Evolutionary conservation across 2,797 vertebrate genomes (phyloP).

Genomic region (Rhyacichthys aspro): DNA sequence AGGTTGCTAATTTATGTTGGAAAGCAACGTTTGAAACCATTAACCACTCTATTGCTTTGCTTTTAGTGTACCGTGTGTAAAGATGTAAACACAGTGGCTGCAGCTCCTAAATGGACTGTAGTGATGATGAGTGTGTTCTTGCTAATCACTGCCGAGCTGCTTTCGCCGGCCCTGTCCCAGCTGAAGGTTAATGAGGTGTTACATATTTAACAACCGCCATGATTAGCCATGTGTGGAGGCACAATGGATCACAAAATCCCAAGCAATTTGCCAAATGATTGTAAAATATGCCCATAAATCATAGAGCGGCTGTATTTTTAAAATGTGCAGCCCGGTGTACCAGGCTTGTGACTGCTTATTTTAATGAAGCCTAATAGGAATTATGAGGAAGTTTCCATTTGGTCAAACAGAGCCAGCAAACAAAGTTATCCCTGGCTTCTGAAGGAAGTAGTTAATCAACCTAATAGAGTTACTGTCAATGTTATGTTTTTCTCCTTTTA

Average conservation of each 20-base stretch:
- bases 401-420: neutral
- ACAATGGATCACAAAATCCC: constrained; percentile 32
- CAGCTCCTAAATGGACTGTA: constrained; percentile 10
- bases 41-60: neutral
- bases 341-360: neutral
- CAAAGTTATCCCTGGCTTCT: neutral
- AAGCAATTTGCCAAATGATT: constrained; percentile 17
- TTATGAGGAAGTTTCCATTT: neutral
- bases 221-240: constrained; percentile 24
- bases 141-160: constrained; percentile 28
- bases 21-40: neutral
- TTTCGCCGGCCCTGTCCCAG: constrained; percentile 20
- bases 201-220: constrained; percentile 41
- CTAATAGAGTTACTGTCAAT: no score
- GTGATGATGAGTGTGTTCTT: constrained; percentile 25
- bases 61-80: neutral
- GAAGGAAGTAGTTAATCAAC: no score
- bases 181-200: constrained; percentile 51
- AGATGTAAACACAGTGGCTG: neutral
- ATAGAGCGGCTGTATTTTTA: constrained; percentile 1
- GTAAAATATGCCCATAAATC: constrained; percentile 19
- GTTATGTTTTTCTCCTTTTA: no score
- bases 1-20: neutral
- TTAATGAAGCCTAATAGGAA: neutral
- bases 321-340: neutral